Base-by-base conservation (phyloP, 2,113 vertebrate genomes). In the Pipra filicauda region DNA sequence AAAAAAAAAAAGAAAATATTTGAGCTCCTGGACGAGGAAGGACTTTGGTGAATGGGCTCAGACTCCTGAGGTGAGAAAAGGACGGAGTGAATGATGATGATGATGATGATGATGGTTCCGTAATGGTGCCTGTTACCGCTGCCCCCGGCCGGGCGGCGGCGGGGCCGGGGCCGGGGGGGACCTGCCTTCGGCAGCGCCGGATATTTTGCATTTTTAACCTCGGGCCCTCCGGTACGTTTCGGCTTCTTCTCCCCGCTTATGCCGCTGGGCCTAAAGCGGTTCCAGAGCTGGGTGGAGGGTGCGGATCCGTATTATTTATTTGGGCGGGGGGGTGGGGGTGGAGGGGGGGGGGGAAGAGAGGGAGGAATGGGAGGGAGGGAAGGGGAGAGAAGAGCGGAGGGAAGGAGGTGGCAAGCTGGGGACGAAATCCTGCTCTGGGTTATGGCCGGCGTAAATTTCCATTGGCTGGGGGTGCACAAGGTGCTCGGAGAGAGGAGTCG, bases 1-100 rank as follows among this genome's bases (percentile, higher is more conserved):
- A 55, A 30, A 52, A 22, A 33, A 33, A 57, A 55, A 55, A 20
- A 19, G 11, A 55, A 55, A 58, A 58, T n/a, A 67, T 75, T 48
- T 65, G 65, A 93, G 90, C 83, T 59, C 69, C 55, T 30, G 92
- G 93, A 46, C 88, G 97, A 89, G 78, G 37, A 92, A 95, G 93
- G 97, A 98, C 95, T 97, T 81, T 97, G 95, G 93, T 92, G 97
- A 97, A 96, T 91, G 96, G 96, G 95, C 95, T 96, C 96, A 97
- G 97, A 94, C 96, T 92, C 65, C 54, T 33, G 98, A 97, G 41
- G 37, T 57, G 55, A 57, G 55, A 57, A 33, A 57, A 57, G 55
- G 55, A 57, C 55, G 31, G 55, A 57, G 55, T 57, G 55, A 57
- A 33, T 33, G 55, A 57, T 57, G 55, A 19, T 55, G 54, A 55